phyloP scores from a whole-genome alignment of 1,140 invertebrate genomes.

The Trichomalopsis sarcophagae region DNA sequence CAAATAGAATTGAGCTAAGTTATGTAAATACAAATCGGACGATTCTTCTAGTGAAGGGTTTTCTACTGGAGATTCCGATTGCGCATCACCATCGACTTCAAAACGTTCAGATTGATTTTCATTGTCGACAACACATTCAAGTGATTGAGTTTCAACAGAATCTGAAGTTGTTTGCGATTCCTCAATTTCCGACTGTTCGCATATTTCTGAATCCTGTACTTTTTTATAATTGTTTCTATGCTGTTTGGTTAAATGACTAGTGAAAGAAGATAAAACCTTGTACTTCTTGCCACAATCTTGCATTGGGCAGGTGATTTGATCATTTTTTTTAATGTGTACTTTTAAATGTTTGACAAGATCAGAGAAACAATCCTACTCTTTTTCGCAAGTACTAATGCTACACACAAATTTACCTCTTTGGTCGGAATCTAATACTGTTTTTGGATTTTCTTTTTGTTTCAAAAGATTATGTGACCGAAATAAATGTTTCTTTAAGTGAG shows the following conservation, averaged over 20 bases:
- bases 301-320: constrained; percentile 7
- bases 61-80: not conserved
- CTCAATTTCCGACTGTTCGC: no score
- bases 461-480: not conserved
- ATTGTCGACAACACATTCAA: not conserved
- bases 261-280: not conserved
- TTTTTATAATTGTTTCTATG: not conserved
- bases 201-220: no score
- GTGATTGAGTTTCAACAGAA: no score
- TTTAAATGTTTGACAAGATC: not conserved
- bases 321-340: not conserved
- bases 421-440: no score
- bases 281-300: not conserved
- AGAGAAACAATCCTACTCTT: not conserved
- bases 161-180: no score
- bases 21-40: not conserved
- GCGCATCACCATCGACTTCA: not conserved
- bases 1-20: constrained; percentile 45
- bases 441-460: no score
- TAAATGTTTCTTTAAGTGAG: not conserved
- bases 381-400: not conserved
- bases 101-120: not conserved
- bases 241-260: not conserved
- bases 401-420: no score
- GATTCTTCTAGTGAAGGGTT: not conserved